Percentiles rank a stretch among this genome's conserved stretches.
Conservation (phyloP, 2,113 vertebrate genomes). For the Ploceus nigricollis region DNA sequence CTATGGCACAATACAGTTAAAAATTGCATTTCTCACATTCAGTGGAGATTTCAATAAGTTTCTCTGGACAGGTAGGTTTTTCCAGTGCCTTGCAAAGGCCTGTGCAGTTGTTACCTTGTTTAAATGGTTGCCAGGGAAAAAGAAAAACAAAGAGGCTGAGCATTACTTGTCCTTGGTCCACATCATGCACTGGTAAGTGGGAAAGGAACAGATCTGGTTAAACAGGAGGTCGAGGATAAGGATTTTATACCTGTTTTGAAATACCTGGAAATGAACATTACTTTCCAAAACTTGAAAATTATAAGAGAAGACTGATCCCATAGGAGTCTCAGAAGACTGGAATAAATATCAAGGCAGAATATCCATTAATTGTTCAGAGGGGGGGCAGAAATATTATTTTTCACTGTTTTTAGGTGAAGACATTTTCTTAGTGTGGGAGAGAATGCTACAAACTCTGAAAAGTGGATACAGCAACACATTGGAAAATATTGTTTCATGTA, state of each 20-base stretch:
- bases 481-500: background rate
- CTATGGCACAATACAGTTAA: background rate
- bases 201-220: background rate
- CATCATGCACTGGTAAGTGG: background rate
- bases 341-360: background rate
- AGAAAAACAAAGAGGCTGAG: background rate
- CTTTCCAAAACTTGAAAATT: background rate
- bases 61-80: background rate
- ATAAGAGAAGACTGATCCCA: background rate
- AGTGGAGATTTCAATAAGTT: background rate
- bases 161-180: background rate
- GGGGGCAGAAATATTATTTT: background rate
- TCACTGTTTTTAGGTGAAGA: background rate
- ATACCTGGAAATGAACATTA: background rate
- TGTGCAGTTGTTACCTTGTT: background rate
- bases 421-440: background rate
- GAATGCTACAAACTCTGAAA: background rate
- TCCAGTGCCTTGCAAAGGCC: background rate
- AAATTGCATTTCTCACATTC: background rate
- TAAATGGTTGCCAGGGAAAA: background rate
- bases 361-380: background rate
- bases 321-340: background rate
- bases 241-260: background rate
- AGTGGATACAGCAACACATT: background rate
- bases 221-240: background rate